These are phyloP conservation scores for Sylvia borin DNA, from an alignment of 2,797 vertebrate species.

Conservation along the genomic window DNA sequence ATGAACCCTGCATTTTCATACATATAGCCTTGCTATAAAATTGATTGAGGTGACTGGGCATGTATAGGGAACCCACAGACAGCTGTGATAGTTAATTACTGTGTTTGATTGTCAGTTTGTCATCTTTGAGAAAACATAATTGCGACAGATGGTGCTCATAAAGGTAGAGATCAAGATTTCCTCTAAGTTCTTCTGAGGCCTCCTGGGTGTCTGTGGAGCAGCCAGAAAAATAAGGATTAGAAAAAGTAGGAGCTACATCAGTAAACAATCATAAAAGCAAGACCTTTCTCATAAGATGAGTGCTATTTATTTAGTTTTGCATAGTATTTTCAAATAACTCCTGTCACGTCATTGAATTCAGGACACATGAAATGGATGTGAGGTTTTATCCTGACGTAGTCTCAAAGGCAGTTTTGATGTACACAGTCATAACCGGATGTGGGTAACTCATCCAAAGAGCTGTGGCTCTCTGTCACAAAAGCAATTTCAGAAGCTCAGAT, in stretches of 20 bases:
- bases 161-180: background rate
- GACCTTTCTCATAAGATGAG: background rate
- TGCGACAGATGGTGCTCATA: background rate
- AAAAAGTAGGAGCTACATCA: background rate
- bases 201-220: background rate
- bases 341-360: rapidly evolving
- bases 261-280: background rate
- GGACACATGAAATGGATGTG: background rate
- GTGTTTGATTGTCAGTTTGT: background rate
- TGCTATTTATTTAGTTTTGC: background rate
- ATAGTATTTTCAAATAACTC: background rate
- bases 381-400: background rate
- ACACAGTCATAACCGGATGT: background rate
- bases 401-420: background rate
- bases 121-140: background rate
- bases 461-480: background rate
- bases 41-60: background rate
- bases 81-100: background rate
- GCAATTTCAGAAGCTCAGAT: slow-evolving; percentile 9
- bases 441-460: background rate
- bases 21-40: background rate
- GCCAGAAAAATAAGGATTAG: background rate
- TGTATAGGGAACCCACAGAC: background rate
- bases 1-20: background rate
- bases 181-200: background rate